Evolutionary conservation across 2,888 invertebrate species (phyloP), one percentile per base, ranked within the genome.

Genomic region (Drosophila rellima): DNA sequence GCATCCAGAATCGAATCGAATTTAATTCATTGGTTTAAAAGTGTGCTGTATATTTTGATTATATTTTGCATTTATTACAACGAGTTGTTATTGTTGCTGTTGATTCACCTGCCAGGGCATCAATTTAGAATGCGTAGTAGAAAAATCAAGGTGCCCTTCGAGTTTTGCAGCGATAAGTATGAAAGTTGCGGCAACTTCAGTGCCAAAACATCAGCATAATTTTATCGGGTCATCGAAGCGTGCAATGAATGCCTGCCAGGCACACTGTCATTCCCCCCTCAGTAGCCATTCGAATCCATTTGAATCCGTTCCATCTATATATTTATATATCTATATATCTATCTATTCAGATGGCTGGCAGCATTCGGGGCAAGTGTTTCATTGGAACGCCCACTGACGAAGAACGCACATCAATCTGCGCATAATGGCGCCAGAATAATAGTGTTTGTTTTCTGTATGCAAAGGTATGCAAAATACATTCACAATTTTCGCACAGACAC

Each of bases 381-480:
- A 44, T 23, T 33, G 52, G 40, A 10, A 39, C 48, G 59, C 44
- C 51, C 51, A 51, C 59, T 61, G 70, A 48, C 65, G 84, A 78
- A 70, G 84, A 78, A 70, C 78, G 72, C 82, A 82, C 85, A 82
- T 82, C 82, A 82, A 82, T 82, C 82, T 80, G 82, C 73, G 70
- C 85, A 82, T 82, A 82, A 82, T 82, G 78, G 78, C 73, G 69
- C 45, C 82, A 65, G 86, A 74, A 82, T 80, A 82, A 85, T 82
- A 82, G 86, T 85, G 76, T 80, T 85, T 80, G 80, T 75, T 78
- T 80, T 63, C 60, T 63, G 85, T 80, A 68, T 80, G 81, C 81
- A 79, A 74, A 83, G 84, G 66, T 79, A 82, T 84, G 81, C 80
- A 82, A 70, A 71, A 79, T 70, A 79, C 57, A 67, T 54, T 62